Percentiles rank a stretch among this genome's conserved stretches.
These are phyloP conservation scores for Zaprionus taronus DNA, from an alignment of 1,140 invertebrate species.

Conservation along the genomic window DNA sequence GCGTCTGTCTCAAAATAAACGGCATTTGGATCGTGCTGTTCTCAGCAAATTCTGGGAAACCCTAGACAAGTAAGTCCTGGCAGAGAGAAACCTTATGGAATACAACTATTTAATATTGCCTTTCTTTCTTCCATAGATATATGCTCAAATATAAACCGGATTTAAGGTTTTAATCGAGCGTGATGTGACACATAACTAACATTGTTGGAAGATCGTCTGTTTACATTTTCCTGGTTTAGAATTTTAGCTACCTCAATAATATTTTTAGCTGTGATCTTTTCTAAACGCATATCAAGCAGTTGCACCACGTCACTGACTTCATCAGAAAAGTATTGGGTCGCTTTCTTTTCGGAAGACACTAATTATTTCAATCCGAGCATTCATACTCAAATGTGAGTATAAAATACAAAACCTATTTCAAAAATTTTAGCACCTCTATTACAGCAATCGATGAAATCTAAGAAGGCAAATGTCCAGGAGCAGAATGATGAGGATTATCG, in stretches of 20 bases:
- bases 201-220: not conserved
- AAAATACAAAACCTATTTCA: no score
- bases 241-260: not conserved
- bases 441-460: no score
- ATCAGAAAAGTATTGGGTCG: no score
- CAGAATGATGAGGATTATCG: no score
- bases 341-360: no score
- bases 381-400: no score
- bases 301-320: no score
- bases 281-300: no score
- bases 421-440: no score
- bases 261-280: no score
- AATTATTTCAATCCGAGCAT: no score
- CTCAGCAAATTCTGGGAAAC: constrained; percentile 99
- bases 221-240: not conserved
- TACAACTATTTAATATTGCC: not conserved
- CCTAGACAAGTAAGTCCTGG: constrained; percentile 91
- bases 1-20: constrained; percentile 94
- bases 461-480: no score
- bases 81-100: not conserved
- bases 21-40: constrained; percentile 98
- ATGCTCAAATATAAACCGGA: not conserved
- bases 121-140: not conserved
- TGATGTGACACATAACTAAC: not conserved
- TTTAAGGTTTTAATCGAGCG: not conserved